Conservation (phyloP, 2,888 invertebrate genomes). For the Liposcelis brunnea region DNA sequence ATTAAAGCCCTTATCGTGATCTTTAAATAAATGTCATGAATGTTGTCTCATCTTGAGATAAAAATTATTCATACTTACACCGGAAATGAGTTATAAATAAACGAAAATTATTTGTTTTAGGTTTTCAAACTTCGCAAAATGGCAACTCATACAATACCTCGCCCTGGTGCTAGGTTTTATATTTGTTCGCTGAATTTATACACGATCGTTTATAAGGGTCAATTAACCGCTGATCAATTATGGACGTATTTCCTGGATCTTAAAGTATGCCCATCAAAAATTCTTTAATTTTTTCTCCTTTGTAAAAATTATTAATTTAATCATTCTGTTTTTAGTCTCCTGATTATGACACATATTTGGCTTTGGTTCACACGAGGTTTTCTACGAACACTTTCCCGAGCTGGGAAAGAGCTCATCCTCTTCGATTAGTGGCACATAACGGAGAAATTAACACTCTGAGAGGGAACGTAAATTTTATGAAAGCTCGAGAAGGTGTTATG, state of each 20-base stretch:
- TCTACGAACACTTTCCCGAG: slow-evolving; percentile 99
- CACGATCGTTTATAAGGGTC: slow-evolving; percentile 93
- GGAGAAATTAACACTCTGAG: slow-evolving; percentile 98
- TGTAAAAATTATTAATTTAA: slow-evolving; percentile 1
- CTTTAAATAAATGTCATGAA: too few species aligned
- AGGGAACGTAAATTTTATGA: slow-evolving; percentile 97
- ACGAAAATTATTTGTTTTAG: slow-evolving; percentile 28
- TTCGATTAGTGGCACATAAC: slow-evolving; percentile 93
- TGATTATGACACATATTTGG: slow-evolving; percentile 82
- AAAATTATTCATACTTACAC: slow-evolving; percentile 6
- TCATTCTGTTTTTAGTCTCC: slow-evolving; percentile 41
- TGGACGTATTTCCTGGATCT: slow-evolving; percentile 59
- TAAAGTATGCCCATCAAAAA: slow-evolving; percentile 22
- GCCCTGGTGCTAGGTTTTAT: slow-evolving; percentile 80
- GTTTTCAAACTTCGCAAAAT: slow-evolving; percentile 86
- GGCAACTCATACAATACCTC: slow-evolving; percentile 73
- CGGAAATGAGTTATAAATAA: too few species aligned
- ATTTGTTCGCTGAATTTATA: slow-evolving; percentile 85
- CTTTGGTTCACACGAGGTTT: slow-evolving; percentile 93
- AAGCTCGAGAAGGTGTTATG: slow-evolving; percentile 97
- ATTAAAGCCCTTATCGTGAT: too few species aligned
- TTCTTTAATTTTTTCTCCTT: slow-evolving; percentile 9
- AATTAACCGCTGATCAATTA: slow-evolving; percentile 87
- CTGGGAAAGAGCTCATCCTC: slow-evolving; percentile 97
- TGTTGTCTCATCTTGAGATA: slow-evolving; percentile 22